Conservation (phyloP, 2,888 invertebrate genomes). For the Epinotia demarniana region DNA sequence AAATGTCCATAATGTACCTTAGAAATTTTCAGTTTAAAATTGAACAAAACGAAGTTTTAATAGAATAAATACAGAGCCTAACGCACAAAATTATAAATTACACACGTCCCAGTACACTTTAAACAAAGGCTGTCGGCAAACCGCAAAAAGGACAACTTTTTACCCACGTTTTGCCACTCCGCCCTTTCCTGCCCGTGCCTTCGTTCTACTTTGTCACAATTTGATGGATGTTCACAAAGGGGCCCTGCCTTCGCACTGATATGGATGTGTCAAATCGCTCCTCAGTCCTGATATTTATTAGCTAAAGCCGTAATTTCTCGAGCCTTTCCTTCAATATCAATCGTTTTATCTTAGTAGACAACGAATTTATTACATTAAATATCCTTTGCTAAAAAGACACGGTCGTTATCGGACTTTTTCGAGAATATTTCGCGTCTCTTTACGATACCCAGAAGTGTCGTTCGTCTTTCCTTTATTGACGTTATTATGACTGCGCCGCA, state of each 20-base stretch:
- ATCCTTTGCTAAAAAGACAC: slow-evolving; percentile 36
- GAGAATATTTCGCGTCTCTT: slow-evolving; percentile 38
- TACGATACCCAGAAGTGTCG: slow-evolving; percentile 38
- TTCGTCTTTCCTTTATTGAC: slow-evolving; percentile 44
- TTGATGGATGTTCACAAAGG: slow-evolving; percentile 66
- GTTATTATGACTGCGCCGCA: slow-evolving; percentile 38
- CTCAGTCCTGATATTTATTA: slow-evolving; percentile 44
- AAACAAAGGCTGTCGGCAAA: slow-evolving; percentile 21
- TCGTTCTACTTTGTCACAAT: slow-evolving; percentile 68
- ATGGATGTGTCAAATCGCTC: slow-evolving; percentile 50
- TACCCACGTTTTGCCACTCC: slow-evolving; percentile 42
- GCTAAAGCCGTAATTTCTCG: slow-evolving; percentile 37
- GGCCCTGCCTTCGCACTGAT: slow-evolving; percentile 47
- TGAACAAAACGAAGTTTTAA: not conserved
- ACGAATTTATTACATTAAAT: slow-evolving; percentile 42
- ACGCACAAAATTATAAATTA: slow-evolving; percentile 30
- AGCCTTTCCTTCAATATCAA: slow-evolving; percentile 38
- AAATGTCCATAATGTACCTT: too few relatives aligned
- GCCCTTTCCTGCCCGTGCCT: slow-evolving; percentile 31
- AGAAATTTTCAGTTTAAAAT: not conserved
- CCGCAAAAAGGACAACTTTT: slow-evolving; percentile 43
- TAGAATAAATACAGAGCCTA: not conserved
- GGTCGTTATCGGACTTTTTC: slow-evolving; percentile 38
- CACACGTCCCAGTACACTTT: slow-evolving; percentile 8
- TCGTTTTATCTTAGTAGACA: slow-evolving; percentile 39